Base-by-base conservation (phyloP, 23 tunicate genomes). In the Corella eumyota region DNA sequence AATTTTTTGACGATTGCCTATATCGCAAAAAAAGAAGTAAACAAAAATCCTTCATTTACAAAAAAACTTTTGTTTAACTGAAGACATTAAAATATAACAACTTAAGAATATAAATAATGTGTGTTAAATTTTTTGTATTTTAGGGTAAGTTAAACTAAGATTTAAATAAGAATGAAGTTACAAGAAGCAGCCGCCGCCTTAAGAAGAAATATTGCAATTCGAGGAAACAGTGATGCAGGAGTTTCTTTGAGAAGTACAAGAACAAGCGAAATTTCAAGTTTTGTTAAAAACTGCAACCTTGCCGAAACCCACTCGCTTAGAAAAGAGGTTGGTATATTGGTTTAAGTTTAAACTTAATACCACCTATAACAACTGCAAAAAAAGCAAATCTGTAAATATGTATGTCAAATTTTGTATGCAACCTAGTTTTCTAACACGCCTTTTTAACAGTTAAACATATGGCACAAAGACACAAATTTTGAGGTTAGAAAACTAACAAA, bases 201-300 rank as follows among this genome's bases (percentile, higher is more conserved):
- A 6, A 58, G 69, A 20, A 6, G 48, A 30, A 55, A 55, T 24
- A 38, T 66, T 50, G 22, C 34, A 3, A 61, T 25, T 1, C 62
- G 61, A 31, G 45, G 23, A 20, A 47, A 29, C 30, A 47, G 37
- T 13, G 58, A 23, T 7, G 33, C 34, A 22, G 44, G 28, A 5
- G 49, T 79, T 25, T 73, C 88, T 7, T 72, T 88, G 68, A 45
- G 79, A 61, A 60, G 72, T 52, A 74, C 83, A 5, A 66, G 83
- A 38, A 77, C 88, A 23, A 79, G 88, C 38, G 96, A 88, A 63
- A 62, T 88, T 11, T 88, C 96, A 15, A 61, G 76, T 31, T 88
- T 78, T 46, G 96, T 88, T 38, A 88, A 88, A 40, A 88, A 78
- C 37, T 69, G 70, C 77, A 88, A 88, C 73, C 30, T 59, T 23